Base-by-base conservation (phyloP, 2,113 vertebrate species). In the Dolichallabes microphthalmus region DNA sequence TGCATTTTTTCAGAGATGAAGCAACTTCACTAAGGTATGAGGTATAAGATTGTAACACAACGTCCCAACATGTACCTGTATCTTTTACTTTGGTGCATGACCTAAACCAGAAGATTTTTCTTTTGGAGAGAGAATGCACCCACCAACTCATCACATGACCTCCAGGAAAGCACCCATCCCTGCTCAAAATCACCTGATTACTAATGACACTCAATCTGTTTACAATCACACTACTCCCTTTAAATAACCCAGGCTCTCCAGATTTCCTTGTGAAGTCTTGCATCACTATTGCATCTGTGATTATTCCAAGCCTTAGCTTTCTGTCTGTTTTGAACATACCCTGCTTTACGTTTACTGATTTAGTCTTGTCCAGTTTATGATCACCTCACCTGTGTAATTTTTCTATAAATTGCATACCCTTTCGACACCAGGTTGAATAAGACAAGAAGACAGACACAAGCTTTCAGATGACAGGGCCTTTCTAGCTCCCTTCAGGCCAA, bases 191-290 rank as follows among this genome's bases (percentile, higher is more conserved):
- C 39, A 74, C 39, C 71, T 74, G 39, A 74, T 74, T 50, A 50
- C 71, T 50, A 25, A 74, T 74, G 71, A 74, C 71, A 50, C 39
- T 50, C 71, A 74, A 74, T 74, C 71, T 74, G 71, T 50, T 74
- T 52, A 12, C 5, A 50, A 50, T 74, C 39, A 71, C 35, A 71
- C 19, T 2, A 32, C 32, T 32, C 32, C 1, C 35, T 39, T 71
- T 71, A n/a, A 45, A 45, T 25, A 50, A 74, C 10, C 71, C 71
- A 74, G 71, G 14, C 11, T 20, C 32, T 71, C 32, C 30, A 35
- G 30, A 69, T 69, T 35, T 35, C 7, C 35, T 71, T 39, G 32
- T 22, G 32, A 71, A 71, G 39, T 50, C 71, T 50, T 4, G 1
- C 22, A 13, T n/a, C 39, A 25, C 22, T 50, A 50, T 74, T 74